Conservation (phyloP, 2,888 invertebrate genomes). For the Biston betularia region DNA sequence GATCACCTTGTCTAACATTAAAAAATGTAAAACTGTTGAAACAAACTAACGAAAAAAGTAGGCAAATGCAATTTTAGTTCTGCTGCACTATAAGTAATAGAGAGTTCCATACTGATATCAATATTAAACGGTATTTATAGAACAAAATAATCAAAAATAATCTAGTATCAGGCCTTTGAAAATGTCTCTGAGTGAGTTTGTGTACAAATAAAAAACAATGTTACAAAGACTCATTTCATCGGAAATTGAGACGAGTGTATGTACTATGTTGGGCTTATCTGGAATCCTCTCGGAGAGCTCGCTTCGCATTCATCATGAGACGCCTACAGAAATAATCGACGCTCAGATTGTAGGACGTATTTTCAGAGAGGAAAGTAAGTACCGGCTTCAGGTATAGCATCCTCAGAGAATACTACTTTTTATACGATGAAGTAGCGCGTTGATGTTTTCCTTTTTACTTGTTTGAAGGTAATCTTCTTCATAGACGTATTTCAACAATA, state of each 20-base stretch:
- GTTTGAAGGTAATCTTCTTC: no score
- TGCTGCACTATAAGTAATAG: no score
- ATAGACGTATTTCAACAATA: background rate
- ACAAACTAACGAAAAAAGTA: no score
- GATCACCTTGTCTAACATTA: no score
- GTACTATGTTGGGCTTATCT: slow-evolving; percentile 20
- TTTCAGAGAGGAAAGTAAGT: background rate
- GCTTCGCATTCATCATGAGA: slow-evolving; percentile 23
- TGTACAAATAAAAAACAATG: no score
- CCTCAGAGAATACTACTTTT: background rate
- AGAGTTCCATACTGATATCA: no score
- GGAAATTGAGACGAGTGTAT: slow-evolving; percentile 19
- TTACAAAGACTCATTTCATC: background rate
- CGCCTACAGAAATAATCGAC: slow-evolving; percentile 14
- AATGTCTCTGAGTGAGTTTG: no score
- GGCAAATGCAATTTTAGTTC: no score
- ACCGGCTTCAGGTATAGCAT: background rate
- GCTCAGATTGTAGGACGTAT: background rate
- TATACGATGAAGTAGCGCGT: background rate
- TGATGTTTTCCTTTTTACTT: background rate
- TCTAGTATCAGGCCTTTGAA: no score
- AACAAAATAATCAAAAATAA: no score
- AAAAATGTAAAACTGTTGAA: no score
- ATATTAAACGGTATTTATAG: no score
- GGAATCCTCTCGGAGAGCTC: slow-evolving; percentile 6